These are phyloP conservation scores for Deilephila elpenor DNA, from an alignment of 2,888 invertebrate genomes.

Conservation along the genomic window DNA sequence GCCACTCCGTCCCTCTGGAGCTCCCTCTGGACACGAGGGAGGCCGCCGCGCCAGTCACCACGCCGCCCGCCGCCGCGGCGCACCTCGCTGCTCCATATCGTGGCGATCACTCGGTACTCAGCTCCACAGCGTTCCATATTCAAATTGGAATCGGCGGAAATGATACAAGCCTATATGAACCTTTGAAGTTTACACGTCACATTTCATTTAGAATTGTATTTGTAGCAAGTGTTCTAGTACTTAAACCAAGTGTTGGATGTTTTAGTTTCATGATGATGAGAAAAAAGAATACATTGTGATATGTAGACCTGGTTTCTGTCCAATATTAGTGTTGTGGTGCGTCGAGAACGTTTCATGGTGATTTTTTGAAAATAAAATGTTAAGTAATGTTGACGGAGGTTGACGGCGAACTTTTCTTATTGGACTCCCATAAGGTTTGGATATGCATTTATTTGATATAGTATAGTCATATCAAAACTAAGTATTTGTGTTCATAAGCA, in stretches of 20 bases:
- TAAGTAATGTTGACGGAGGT: constrained; percentile 29
- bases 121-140: constrained; percentile 7
- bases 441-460: constrained; percentile 3
- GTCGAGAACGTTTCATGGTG: constrained; percentile 5
- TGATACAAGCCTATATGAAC: neutral
- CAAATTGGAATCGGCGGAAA: constrained; percentile 5
- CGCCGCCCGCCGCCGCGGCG: constrained; percentile 56
- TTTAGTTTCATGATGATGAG: neutral
- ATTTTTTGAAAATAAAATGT: constrained; percentile 17
- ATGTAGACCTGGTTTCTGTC: constrained; percentile 4
- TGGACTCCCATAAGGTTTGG: constrained; percentile 32
- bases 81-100: constrained; percentile 34
- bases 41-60: constrained; percentile 64
- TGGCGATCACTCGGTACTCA: neutral
- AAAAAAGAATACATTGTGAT: constrained; percentile 21
- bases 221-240: neutral
- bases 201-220: neutral
- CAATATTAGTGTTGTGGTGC: constrained; percentile 17
- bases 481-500: too few relatives aligned
- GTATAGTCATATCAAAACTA: neutral
- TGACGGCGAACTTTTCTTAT: constrained; percentile 19
- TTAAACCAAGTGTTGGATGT: constrained; percentile 1
- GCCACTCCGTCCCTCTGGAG: constrained; percentile 48
- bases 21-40: constrained; percentile 67
- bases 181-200: neutral